phyloP scores from a whole-genome alignment of 2,797 vertebrate genomes.

The Microhierax caerulescens region DNA sequence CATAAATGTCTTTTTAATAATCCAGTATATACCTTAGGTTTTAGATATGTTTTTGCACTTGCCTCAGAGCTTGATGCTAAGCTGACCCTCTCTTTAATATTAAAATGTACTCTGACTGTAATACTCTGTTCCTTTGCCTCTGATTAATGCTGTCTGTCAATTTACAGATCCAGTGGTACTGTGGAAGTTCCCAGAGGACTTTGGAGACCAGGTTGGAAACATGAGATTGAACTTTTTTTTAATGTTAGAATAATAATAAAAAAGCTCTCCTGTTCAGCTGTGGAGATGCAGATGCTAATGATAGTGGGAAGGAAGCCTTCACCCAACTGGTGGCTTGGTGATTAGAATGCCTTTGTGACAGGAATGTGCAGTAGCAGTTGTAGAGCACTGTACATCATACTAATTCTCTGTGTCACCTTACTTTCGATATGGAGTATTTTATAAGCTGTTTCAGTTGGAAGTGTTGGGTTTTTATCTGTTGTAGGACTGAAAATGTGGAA shows the following conservation, averaged over 20 bases:
- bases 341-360: constrained; percentile 84
- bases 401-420: not conserved
- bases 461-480: not conserved
- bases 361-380: constrained; percentile 73
- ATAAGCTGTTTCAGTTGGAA: not conserved
- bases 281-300: constrained; percentile 79
- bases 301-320: constrained; percentile 83
- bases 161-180: constrained; percentile 98
- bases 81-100: constrained; percentile 88
- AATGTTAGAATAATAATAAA: constrained; percentile 70
- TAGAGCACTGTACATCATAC: not conserved
- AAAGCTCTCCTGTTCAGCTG: constrained; percentile 70
- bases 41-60: constrained; percentile 69
- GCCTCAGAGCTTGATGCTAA: constrained; percentile 71
- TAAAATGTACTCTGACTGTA: constrained; percentile 91
- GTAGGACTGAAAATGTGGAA: not conserved
- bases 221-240: constrained; percentile 79
- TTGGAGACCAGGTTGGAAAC: constrained; percentile 97
- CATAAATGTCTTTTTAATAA: constrained; percentile 58
- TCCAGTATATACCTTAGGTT: constrained; percentile 46
- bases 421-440: not conserved
- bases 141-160: constrained; percentile 96
- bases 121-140: constrained; percentile 85
- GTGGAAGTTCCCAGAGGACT: constrained; percentile 99
- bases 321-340: constrained; percentile 80